phyloP scores from a whole-genome alignment of 2,888 invertebrate species.

The Microplitis deprimator region DNA sequence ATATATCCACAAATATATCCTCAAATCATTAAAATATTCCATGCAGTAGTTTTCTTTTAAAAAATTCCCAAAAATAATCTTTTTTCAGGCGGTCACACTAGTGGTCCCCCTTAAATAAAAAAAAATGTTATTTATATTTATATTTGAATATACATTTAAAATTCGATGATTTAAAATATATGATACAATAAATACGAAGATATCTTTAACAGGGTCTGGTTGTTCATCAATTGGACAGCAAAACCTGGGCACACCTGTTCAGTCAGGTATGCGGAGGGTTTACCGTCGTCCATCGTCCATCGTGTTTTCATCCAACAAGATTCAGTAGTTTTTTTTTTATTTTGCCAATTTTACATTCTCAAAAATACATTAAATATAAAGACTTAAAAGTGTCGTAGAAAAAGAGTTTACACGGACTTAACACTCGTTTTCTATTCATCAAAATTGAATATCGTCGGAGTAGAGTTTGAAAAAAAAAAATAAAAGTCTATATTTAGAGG shows the following conservation, averaged over 20 bases:
- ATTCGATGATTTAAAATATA: slow-evolving; percentile 2
- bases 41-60: too few relatives aligned
- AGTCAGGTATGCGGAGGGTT: slow-evolving; percentile 59
- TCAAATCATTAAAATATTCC: too few relatives aligned
- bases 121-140: too few relatives aligned
- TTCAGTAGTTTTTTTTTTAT: slow-evolving; percentile 21
- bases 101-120: too few relatives aligned
- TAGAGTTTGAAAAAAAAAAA: neutral
- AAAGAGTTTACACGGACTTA: slow-evolving; percentile 3
- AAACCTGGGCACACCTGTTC: slow-evolving; percentile 59
- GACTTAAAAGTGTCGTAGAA: slow-evolving; percentile 3
- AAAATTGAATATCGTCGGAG: neutral
- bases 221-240: slow-evolving; percentile 49
- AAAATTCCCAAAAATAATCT: too few relatives aligned
- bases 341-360: slow-evolving; percentile 8
- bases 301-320: slow-evolving; percentile 31
- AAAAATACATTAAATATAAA: slow-evolving; percentile 13
- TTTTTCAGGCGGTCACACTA: too few relatives aligned
- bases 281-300: slow-evolving; percentile 25
- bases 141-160: neutral
- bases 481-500: neutral
- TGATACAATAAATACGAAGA: slow-evolving; percentile 8
- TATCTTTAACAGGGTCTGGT: slow-evolving; percentile 47
- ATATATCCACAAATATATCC: too few relatives aligned
- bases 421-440: neutral